phyloP scores from a whole-genome alignment of 2,113 vertebrate species.

The Otus sunia region DNA sequence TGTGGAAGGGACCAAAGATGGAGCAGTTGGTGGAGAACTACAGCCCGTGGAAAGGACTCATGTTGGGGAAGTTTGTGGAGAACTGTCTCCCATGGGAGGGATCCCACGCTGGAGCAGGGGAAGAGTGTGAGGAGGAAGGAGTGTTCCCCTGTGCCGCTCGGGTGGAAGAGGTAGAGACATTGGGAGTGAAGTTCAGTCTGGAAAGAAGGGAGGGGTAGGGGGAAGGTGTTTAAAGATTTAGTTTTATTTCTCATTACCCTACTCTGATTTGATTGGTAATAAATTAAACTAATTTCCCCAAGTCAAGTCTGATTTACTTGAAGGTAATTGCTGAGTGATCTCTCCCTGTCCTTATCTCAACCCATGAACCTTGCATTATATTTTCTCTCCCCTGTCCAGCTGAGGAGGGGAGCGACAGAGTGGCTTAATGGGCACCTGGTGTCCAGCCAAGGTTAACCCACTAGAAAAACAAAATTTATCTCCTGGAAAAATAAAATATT shows the following conservation, averaged over 20 bases:
- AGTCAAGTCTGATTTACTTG: rapidly evolving
- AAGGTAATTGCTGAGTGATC: too few species aligned
- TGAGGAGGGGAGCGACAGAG: not conserved
- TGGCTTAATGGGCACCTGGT: not conserved
- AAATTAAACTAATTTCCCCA: not conserved
- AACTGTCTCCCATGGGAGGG: too few species aligned
- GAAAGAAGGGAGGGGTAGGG: not conserved
- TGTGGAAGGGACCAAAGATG: too few species aligned
- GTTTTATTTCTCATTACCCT: not conserved
- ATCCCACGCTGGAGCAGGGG: too few species aligned
- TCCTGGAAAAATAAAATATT: not conserved
- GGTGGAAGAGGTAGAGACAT: not conserved
- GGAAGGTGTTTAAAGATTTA: not conserved
- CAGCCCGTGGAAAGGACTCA: too few species aligned
- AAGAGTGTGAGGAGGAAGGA: too few species aligned
- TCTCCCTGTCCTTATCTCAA: too few species aligned
- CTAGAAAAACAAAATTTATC: not conserved
- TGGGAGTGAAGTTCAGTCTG: not conserved
- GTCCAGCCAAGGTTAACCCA: not conserved
- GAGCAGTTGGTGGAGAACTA: too few species aligned
- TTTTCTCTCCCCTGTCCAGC: not conserved
- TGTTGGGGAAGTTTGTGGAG: too few species aligned
- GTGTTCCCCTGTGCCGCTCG: not conserved
- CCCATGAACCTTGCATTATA: not conserved
- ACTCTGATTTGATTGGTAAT: not conserved